phyloP scores from a whole-genome alignment of 2,888 invertebrate genomes.

The Polietes domitor region DNA sequence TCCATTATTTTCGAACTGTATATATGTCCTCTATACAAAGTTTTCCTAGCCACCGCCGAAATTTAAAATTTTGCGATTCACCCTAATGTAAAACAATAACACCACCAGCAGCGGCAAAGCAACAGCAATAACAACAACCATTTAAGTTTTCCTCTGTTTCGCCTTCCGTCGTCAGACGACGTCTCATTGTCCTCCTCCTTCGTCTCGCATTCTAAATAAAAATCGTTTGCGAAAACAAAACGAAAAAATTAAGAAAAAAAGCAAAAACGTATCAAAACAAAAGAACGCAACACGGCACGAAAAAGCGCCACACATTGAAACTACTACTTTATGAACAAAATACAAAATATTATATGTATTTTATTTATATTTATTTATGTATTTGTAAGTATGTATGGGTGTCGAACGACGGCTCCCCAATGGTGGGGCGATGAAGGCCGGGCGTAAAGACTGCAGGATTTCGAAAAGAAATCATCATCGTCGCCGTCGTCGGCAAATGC shows the following conservation, averaged over 20 bases:
- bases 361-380: constrained; percentile 14
- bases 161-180: neutral
- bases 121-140: neutral
- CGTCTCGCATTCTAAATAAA: neutral
- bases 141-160: neutral
- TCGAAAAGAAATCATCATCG: constrained; percentile 5
- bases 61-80: no score
- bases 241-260: neutral
- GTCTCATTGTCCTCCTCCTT: neutral
- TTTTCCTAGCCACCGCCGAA: no score
- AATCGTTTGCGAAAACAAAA: neutral
- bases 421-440: neutral
- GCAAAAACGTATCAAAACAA: constrained; percentile 13
- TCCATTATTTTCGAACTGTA: no score
- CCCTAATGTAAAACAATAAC: neutral
- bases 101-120: neutral
- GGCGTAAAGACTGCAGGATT: neutral
- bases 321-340: constrained; percentile 28
- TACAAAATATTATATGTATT: no score
- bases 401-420: neutral
- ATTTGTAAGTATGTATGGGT: neutral
- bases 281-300: neutral
- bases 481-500: neutral
- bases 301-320: constrained; percentile 1
- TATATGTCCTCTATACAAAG: no score